phyloP scores from a whole-genome alignment of 2,888 invertebrate species.

The Habrosyne pyritoides region DNA sequence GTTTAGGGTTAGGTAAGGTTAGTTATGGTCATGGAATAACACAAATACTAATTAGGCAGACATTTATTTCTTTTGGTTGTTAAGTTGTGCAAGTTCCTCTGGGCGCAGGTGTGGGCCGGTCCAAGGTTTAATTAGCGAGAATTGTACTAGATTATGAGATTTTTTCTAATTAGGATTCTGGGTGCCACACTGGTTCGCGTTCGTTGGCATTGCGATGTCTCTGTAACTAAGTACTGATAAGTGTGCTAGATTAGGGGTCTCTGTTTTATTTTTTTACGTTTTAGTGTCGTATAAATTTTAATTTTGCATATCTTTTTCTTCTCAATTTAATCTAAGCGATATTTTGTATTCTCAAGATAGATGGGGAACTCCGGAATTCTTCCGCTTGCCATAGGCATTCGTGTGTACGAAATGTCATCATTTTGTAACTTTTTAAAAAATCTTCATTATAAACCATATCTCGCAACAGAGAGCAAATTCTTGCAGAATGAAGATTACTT shows the following conservation, averaged over 20 bases:
- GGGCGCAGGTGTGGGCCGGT: conserved; percentile 59
- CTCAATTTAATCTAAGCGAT: too few relatives aligned
- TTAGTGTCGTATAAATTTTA: too few relatives aligned
- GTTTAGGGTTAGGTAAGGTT: neutral
- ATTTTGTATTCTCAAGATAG: too few relatives aligned
- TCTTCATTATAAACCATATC: too few relatives aligned
- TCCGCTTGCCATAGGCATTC: too few relatives aligned
- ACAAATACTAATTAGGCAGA: conserved; percentile 44
- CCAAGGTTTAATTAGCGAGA: conserved; percentile 68
- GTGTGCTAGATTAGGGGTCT: neutral
- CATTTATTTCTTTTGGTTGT: conserved; percentile 38
- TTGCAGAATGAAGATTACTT: too few relatives aligned
- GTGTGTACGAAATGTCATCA: too few relatives aligned
- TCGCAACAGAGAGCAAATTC: too few relatives aligned
- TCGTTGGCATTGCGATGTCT: neutral
- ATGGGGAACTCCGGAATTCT: too few relatives aligned
- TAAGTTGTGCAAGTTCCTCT: conserved; percentile 38
- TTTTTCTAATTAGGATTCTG: conserved; percentile 67
- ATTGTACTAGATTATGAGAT: conserved; percentile 66
- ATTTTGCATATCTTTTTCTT: too few relatives aligned
- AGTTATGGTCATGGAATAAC: conserved; percentile 15
- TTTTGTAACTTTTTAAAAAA: too few relatives aligned
- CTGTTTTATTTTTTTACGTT: neutral
- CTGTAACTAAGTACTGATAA: neutral
- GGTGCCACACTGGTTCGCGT: neutral